Conservation (phyloP, 2,888 invertebrate species). For the Cylindroiulus punctatus region DNA sequence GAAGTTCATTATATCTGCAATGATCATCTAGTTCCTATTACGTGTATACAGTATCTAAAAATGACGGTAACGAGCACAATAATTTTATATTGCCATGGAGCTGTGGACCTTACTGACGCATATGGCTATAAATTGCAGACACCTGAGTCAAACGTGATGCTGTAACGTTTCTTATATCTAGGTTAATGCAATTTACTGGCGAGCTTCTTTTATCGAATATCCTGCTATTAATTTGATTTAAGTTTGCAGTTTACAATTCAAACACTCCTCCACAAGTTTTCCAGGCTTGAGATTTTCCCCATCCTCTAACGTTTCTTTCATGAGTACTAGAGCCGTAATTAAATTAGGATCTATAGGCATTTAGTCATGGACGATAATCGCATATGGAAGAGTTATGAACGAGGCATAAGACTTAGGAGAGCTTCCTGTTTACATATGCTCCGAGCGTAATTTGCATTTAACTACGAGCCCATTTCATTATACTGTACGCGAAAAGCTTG, state of each 20-base stretch:
- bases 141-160: background rate
- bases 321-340: background rate
- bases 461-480: constrained; percentile 30
- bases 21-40: no score
- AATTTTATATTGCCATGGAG: background rate
- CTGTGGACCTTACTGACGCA: background rate
- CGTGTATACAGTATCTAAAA: no score
- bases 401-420: background rate
- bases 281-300: background rate
- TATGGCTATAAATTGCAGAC: background rate
- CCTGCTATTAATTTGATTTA: constrained; percentile 22
- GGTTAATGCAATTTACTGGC: background rate
- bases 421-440: constrained; percentile 9
- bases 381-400: constrained; percentile 23
- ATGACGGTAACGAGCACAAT: no score
- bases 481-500: background rate
- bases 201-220: background rate
- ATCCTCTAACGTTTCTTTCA: background rate
- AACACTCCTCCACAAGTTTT: background rate
- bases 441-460: constrained; percentile 11
- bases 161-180: background rate
- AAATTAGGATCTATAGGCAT: constrained; percentile 1
- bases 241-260: constrained; percentile 30
- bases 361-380: constrained; percentile 22
- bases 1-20: no score